Evolutionary conservation across 2,113 vertebrate species (phyloP), one percentile per base, ranked within the genome.

Genomic region (Notechis scutatus): DNA sequence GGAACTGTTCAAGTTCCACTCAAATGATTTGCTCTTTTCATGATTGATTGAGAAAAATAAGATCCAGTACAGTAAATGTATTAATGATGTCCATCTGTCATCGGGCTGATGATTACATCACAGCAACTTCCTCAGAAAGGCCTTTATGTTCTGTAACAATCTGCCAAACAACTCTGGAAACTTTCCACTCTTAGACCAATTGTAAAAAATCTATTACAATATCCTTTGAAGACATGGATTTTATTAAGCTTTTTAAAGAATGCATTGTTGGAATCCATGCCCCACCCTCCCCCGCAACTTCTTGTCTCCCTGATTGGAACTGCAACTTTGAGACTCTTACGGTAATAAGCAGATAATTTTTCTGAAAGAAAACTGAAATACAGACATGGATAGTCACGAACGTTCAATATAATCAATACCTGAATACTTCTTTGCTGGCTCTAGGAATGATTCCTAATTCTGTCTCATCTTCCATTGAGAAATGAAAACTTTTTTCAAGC

Each of bases 371-470:
- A 59, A 69, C 24, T 26, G 3, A 52, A 88, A 69, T 64, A 52
- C 24, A 88, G 20, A 26, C 52, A 56, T 74, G 42, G 3, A 7
- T 39, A 39, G 24, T 81, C 91, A 91, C 20, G 88, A 42, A 52
- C 3, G 42, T 87, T n/a, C 24, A 5, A 24, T 47, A 0, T 15
- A 11, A 64, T 6, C 42, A 20, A 92, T 97, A 98, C 98, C 97
- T 97, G 95, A 99, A 99, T 23, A 99, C 97, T 94, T 98, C 98
- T 64, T 96, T 94, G 1, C 97, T 93, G 24, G 98, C 98, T 95
- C 98, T 98, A 93, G 98, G 98, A 95, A 99, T 97, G 87, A 99
- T 96, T 2, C 98, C 98, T 34, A 95, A 94, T 87, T 98, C 95
- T 1, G 94, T 54, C 20, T 95, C 94, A n/a, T 95, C 93, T 93